Conservation (phyloP, 2,797 vertebrate species). For the Dicrostonyx torquatus region DNA sequence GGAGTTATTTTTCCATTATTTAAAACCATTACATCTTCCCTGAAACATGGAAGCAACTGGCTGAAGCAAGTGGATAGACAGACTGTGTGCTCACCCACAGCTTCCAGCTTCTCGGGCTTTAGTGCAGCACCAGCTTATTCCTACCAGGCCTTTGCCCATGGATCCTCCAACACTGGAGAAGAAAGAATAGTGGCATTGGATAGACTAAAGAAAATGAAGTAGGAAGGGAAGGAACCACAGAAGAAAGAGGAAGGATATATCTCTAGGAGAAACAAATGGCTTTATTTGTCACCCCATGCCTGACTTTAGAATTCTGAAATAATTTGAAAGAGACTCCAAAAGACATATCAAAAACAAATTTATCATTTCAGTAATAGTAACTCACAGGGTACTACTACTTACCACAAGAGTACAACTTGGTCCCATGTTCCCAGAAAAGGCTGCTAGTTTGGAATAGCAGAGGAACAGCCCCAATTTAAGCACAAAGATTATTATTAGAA, state of each 20-base stretch:
- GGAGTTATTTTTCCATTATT: neutral
- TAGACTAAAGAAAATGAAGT: neutral
- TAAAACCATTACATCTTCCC: neutral
- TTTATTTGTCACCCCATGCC: neutral
- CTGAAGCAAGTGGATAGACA: neutral
- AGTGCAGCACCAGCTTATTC: neutral
- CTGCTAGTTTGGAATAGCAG: neutral
- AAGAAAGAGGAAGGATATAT: neutral
- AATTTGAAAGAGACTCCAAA: neutral
- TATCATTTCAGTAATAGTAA: constrained; percentile 18
- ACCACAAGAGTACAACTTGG: neutral
- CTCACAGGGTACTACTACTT: neutral
- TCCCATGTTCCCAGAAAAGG: neutral
- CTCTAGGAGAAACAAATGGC: neutral
- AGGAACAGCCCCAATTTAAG: neutral
- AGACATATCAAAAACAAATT: neutral
- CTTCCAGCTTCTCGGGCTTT: neutral
- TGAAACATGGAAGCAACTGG: neutral
- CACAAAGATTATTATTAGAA: neutral
- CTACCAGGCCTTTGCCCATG: neutral
- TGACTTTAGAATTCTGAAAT: constrained; percentile 25
- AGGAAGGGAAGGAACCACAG: neutral
- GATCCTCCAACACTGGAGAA: neutral
- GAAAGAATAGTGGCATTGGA: neutral
- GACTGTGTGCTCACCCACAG: neutral